Evolutionary conservation across 1,140 invertebrate genomes (phyloP), one percentile per base, ranked within the genome.

Genomic region (Leptopilina boulardi): DNA sequence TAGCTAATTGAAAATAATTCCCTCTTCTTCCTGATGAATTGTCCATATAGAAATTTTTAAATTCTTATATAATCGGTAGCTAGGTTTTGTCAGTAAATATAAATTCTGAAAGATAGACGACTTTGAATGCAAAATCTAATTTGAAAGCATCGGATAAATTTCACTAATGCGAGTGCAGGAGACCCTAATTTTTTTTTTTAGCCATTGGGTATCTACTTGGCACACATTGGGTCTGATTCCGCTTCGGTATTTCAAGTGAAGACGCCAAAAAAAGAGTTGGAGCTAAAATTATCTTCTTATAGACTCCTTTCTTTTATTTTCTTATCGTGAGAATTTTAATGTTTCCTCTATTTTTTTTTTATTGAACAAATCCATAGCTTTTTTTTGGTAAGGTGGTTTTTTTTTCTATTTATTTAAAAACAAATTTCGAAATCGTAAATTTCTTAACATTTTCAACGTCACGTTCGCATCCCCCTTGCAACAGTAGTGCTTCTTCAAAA

Each of bases 221-320:
- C 56, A 66, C 56, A 66, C 56, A 66, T 66, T 66, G 56, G 56
- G 26, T 30, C 56, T 66, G 56, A 15, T 26, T 66, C 56, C 23
- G 11, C 56, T 66, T 26, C 26, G 56, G 56, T 10, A 66, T 66
- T 66, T 66, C 56, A 66, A 66, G 23, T 30, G 56, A 30, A 23
- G 56, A 66, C 56, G 56, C 56, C 56, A 66, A 66, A 66, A 66
- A 66, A 66, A 34, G 23, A 66, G 56, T 66, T 11, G 21, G 23
- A 66, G 56, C 56, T 15, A 66, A 66, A 66, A 66, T 66, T 66
- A 66, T 66, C 56, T 66, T 66, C 26, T 26, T 66, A 66, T 66
- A 66, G 56, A 66, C 56, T 15, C 23, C 19, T 66, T 15, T 26
- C 56, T 30, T 66, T 66, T 66, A 66, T 66, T 66, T n/a, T 66